These are phyloP conservation scores for Jacana jacana DNA, from an alignment of 2,113 vertebrate species.

Conservation along the genomic window DNA sequence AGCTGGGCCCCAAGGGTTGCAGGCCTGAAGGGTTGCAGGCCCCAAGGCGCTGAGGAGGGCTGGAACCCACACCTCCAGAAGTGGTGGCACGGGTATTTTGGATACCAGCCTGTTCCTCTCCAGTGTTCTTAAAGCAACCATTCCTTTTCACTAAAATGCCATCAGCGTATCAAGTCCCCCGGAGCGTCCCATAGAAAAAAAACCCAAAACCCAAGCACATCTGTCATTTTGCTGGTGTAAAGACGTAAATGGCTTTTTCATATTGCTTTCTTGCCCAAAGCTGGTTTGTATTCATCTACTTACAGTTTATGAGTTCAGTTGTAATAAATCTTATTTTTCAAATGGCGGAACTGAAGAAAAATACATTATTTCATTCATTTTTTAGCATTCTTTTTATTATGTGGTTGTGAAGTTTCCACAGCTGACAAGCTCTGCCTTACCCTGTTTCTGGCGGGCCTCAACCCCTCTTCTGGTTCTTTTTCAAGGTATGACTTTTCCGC, in stretches of 20 bases:
- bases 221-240: fast-evolving
- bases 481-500: not conserved
- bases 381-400: not conserved
- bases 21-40: fast-evolving
- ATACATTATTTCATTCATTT: fast-evolving
- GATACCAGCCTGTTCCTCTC: fast-evolving
- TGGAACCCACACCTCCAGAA: no score
- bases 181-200: not conserved
- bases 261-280: not conserved
- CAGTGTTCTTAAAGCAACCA: not conserved
- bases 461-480: not conserved
- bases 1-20: fast-evolving
- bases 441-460: not conserved
- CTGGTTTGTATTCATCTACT: not conserved
- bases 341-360: not conserved
- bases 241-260: not conserved
- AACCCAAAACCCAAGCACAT: no score
- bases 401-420: not conserved
- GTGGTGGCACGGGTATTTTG: fast-evolving
- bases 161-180: not conserved
- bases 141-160: not conserved
- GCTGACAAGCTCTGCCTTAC: not conserved
- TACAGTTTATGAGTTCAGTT: not conserved
- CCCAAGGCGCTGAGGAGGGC: not conserved
- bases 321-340: not conserved